Evolutionary conservation across 2,113 vertebrate species (phyloP), one percentile per base, ranked within the genome.

Genomic region (Bufo gargarizans): DNA sequence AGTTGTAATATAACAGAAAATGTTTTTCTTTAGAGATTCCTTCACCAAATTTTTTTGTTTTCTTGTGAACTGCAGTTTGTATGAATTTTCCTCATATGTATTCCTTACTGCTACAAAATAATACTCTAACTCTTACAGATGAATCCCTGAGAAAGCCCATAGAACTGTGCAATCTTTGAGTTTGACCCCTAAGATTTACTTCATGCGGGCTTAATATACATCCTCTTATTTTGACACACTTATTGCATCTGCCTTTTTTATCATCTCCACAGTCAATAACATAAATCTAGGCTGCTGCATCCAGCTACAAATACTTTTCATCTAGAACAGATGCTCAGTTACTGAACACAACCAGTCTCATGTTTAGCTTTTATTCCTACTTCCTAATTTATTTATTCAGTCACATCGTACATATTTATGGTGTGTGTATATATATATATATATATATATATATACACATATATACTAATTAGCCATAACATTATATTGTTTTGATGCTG

Each of bases 181-280:
- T 56, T 63, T 79, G 76, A 56, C 76, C 61, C 76, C 49, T 77
- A 77, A 65, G 76, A 86, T 86, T 55, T 86, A 86, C 61, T 87
- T 81, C 63, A 56, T 87, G 77, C 47, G 47, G 77, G 22, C 65
- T 81, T 56, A 81, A 80, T 87, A 81, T 81, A 87, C 22, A 53
- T 80, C 76, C 59, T 56, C 58, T 87, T 87, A 71, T 87, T 81
- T 43, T 53, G 33, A 81, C 82, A 86, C 33, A 58, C 86, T 81
- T 81, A 80, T 87, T 81, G 82, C 82, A 55, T 19, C 71, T 87
- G 55, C 50, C 65, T 17, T 69, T 69, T 80, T 56, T 87, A 58
- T 87, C 50, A 81, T 72, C 61, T 87, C 77, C 69, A 58, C 77
- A 71, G 86, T 71, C 49, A 81, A 56, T 81, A 45, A 87, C 63